Evolutionary conservation across 2,888 invertebrate species (phyloP), one percentile per base, ranked within the genome.

Genomic region (Thera britannica): DNA sequence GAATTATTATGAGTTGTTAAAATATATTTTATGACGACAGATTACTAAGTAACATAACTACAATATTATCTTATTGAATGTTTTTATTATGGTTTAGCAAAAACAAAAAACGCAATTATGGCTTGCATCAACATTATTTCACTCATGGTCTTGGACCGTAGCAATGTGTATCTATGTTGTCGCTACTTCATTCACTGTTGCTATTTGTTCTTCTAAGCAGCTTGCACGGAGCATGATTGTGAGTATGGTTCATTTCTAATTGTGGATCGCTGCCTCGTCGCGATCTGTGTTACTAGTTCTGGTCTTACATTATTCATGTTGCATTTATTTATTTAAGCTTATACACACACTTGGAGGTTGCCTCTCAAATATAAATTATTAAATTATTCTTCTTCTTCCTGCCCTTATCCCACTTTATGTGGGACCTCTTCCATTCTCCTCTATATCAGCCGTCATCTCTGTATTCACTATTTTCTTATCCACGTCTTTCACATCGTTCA

Each of bases 181-280:
- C 92, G 87, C 89, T 90, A 84, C 89, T 94, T 94, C 94, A 95
- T 94, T 94, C 89, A 95, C 90, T 95, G 94, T 95, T 94, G 95
- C 94, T 95, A 92, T 95, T 93, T 95, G 94, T 95, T 94, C 95
- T 95, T 91, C 89, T 90, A 88, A 84, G 95, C 95, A 96, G 97
- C 97, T 97, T 96, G 96, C 97, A 96, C 96, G 97, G 96, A 96
- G 96, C 96, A 97, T 97, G 97, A 96, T 96, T 96, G 97, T 97
- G 96, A 97, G 97, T 97, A 97, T 95, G 84, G 84, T 83, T 82
- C 77, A 81, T 86, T 75, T 85, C 80, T 83, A 83, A 75, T 78
- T 0, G 84, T 73, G 74, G 72, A 84, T 41, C 41, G 7, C 41
- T 7, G 41, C 41, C 6, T 72, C 74, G 73, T 77, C 72, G 76